A percentile compares a stretch with the other conserved stretches of the same genome.
Evolutionary conservation across 2,797 vertebrate species (phyloP).

Genomic region (Neolamprologus multifasciatus): DNA sequence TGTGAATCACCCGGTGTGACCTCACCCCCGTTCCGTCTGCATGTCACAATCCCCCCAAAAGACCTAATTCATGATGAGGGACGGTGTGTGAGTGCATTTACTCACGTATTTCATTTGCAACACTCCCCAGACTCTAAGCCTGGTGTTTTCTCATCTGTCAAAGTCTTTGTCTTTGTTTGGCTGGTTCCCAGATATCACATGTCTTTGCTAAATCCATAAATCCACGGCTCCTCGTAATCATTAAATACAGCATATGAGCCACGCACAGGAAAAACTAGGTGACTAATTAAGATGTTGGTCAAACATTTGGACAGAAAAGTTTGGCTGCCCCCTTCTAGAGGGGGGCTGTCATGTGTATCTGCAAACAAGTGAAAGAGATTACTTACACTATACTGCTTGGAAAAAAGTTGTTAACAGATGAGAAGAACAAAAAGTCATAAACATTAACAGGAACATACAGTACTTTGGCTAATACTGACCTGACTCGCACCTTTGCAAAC

Average conservation of each 20-base stretch:
- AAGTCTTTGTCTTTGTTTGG: background rate
- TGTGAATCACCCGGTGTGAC: slow-evolving; percentile 24
- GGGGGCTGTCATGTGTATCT: background rate
- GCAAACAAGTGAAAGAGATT: background rate
- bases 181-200: background rate
- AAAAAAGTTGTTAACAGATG: background rate
- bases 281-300: background rate
- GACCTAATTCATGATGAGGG: background rate
- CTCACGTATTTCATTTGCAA: background rate
- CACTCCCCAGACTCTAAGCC: background rate
- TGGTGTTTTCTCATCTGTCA: background rate
- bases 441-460: background rate
- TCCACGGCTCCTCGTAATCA: background rate
- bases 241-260: background rate
- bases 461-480: background rate
- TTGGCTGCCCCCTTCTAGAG: background rate
- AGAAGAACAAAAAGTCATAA: background rate
- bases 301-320: background rate
- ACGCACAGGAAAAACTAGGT: background rate
- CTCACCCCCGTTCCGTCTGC: background rate
- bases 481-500: background rate
- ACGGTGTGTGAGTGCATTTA: background rate
- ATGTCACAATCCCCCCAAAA: background rate
- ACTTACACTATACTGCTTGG: background rate
- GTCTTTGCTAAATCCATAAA: background rate